Base-by-base conservation (phyloP, 2,888 invertebrate genomes). In the Mylabris sibirica region DNA sequence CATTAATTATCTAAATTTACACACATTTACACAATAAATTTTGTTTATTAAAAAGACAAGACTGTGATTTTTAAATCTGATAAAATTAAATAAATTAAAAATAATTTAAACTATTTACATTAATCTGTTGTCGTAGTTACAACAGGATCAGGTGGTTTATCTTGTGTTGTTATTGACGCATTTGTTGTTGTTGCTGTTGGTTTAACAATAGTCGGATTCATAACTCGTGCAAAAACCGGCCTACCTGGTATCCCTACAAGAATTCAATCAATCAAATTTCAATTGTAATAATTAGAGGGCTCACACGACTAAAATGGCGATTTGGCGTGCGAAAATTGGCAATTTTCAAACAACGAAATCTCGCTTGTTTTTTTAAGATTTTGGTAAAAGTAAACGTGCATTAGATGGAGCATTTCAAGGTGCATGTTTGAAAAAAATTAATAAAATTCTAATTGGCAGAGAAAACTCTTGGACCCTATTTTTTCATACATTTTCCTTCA, bases 201-300 rank as follows among this genome's bases (percentile, higher is more conserved):
- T 65, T 79, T 81, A 20, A 80, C 74, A n/a, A 78, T 22, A 12
- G 67, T 75, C 3, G 87, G 86, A 76, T 83, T 86, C 78, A 87
- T 85, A 30, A 87, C 86, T 68, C 87, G 78, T 2, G 87, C 87
- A 77, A 86, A 87, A 38, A 87, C 85, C 79, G 86, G 87, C 68
- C 84, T 78, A 63, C 81, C 80, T 73, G 81, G 83, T 30, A 81
- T 71, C 67, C 82, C 84, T 84, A 65, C 22, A 78, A 75, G 1
- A 12, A 63, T 30, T 30, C 1, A 30, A 30, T 1, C 6, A 6
- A 30, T 30, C 30, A 30, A 30, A 30, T 4, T 30, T 30, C 30
- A 30, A n/a, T n/a, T n/a, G n/a, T n/a, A n/a, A n/a, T n/a, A n/a
- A n/a, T n/a, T n/a, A n/a, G n/a, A n/a, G n/a, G n/a, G n/a, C n/a